A percentile compares a stretch with the other conserved stretches of the same genome.
Conservation (phyloP, 2,113 vertebrate species). For the Herpailurus yagouaroundi region DNA sequence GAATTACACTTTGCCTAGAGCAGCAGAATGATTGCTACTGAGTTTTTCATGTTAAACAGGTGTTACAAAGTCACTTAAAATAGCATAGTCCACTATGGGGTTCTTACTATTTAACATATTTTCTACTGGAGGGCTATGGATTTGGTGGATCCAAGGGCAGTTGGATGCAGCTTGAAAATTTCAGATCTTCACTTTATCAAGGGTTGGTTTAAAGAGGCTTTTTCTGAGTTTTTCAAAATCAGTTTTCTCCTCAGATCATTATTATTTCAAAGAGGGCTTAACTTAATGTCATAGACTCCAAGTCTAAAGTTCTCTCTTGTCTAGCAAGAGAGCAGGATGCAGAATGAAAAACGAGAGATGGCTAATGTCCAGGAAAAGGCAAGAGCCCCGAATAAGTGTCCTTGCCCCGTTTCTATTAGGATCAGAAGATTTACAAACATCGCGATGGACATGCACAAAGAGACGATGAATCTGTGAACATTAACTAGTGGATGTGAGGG, state of each 20-base stretch:
- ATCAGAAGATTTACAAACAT: too few species aligned
- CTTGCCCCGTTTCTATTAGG: too few species aligned
- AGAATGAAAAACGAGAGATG: too few species aligned
- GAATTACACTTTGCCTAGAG: constrained; percentile 18
- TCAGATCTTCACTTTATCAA: constrained; percentile 28
- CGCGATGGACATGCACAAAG: too few species aligned
- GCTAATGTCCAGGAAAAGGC: too few species aligned
- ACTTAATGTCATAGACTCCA: constrained; percentile 5
- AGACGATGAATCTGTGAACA: too few species aligned
- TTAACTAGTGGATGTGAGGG: too few species aligned
- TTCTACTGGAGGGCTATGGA: not conserved
- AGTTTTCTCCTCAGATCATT: not conserved
- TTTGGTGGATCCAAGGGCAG: not conserved
- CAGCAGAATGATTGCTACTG: not conserved
- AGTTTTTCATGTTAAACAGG: constrained; percentile 41
- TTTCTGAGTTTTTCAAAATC: not conserved
- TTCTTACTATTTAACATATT: constrained; percentile 27
- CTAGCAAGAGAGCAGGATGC: too few species aligned
- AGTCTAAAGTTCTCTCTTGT: too few species aligned
- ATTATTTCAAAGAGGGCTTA: constrained; percentile 35
- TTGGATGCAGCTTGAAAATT: not conserved
- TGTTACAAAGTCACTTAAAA: constrained; percentile 37
- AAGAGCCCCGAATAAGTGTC: too few species aligned
- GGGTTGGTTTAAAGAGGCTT: not conserved
- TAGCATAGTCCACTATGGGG: not conserved